phyloP scores from a whole-genome alignment of 2,113 vertebrate species.

The Macrotis lagotis region DNA sequence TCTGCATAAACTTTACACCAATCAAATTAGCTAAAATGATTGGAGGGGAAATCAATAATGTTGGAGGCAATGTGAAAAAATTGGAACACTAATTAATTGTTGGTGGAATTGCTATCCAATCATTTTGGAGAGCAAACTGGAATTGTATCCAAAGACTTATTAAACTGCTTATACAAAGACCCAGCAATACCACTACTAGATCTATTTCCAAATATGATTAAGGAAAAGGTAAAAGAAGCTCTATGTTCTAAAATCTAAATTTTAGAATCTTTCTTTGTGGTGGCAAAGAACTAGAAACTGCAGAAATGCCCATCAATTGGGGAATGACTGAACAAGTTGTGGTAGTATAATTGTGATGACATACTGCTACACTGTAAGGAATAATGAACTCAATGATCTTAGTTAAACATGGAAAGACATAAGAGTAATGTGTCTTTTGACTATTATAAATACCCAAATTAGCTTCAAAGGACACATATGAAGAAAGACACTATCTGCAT shows the following conservation, averaged over 20 bases:
- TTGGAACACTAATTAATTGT: not conserved
- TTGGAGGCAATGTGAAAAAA: not conserved
- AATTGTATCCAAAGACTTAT: not conserved
- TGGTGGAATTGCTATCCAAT: not conserved
- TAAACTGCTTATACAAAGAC: not conserved
- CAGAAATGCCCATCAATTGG: not conserved
- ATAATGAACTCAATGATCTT: not conserved
- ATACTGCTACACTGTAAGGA: not conserved
- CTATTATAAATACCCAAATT: not conserved
- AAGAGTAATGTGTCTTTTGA: no score
- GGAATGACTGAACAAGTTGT: not conserved
- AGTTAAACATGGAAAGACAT: no score
- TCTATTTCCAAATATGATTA: not conserved
- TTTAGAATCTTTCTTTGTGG: not conserved
- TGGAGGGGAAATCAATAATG: not conserved
- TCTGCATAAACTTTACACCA: not conserved
- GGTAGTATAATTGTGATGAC: not conserved
- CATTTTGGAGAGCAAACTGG: not conserved
- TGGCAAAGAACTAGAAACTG: not conserved
- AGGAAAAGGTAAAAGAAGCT: not conserved
- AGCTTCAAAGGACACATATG: not conserved
- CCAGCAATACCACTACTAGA: not conserved
- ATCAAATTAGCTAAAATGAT: not conserved
- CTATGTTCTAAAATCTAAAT: not conserved
- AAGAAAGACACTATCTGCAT: not conserved